These are phyloP conservation scores for Panopea generosa DNA, from an alignment of 2,888 invertebrate species.

Conservation along the genomic window DNA sequence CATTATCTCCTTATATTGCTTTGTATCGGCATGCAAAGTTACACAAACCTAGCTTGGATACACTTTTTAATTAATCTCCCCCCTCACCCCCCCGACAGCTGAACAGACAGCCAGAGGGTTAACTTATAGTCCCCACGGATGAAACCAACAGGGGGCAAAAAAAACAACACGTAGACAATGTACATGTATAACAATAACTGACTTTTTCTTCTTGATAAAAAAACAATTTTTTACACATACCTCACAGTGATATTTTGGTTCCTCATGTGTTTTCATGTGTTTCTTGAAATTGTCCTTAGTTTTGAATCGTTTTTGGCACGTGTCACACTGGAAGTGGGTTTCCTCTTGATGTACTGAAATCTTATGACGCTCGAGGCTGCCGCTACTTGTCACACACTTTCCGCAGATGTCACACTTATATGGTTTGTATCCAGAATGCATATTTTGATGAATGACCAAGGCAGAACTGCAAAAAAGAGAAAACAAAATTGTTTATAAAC, in stretches of 20 bases:
- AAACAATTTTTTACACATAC: slow-evolving; percentile 19
- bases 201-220: too few species aligned
- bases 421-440: slow-evolving; percentile 40
- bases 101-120: background rate
- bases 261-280: slow-evolving; percentile 50
- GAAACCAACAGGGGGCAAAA: background rate
- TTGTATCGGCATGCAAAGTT: too few species aligned
- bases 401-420: slow-evolving; percentile 44
- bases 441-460: slow-evolving; percentile 30
- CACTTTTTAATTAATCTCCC: too few species aligned
- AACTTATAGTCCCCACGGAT: background rate
- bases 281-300: slow-evolving; percentile 51
- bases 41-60: too few species aligned
- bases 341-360: slow-evolving; percentile 43
- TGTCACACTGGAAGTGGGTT: slow-evolving; percentile 33
- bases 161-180: too few species aligned
- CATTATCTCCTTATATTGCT: too few species aligned
- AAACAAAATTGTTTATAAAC: too few species aligned
- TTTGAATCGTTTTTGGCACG: slow-evolving; percentile 49
- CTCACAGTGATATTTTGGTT: slow-evolving; percentile 54
- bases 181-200: too few species aligned
- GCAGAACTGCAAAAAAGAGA: slow-evolving; percentile 38
- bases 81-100: too few species aligned
- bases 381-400: slow-evolving; percentile 38
- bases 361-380: slow-evolving; percentile 51